Conservation (phyloP, 2,113 vertebrate genomes). For the Nycticorax nycticorax region DNA sequence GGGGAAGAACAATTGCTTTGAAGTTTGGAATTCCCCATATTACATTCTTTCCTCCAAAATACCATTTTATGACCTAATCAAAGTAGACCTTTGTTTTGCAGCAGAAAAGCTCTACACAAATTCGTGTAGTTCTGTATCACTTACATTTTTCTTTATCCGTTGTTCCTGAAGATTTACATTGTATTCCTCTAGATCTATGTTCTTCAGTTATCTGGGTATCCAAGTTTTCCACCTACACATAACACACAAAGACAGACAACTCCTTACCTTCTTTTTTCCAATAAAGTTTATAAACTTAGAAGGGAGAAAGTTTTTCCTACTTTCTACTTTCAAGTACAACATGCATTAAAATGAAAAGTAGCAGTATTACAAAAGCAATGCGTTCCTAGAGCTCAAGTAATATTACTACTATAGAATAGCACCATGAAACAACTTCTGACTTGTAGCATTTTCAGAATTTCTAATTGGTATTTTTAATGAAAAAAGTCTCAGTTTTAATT, state of each 20-base stretch:
- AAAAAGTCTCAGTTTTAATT: background rate
- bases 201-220: slow-evolving; percentile 24
- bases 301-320: background rate
- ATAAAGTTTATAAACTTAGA: background rate
- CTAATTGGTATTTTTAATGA: background rate
- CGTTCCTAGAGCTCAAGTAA: background rate
- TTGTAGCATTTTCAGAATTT: background rate
- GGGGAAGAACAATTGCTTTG: background rate
- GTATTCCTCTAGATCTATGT: background rate
- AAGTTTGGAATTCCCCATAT: background rate
- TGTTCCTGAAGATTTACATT: slow-evolving; percentile 7
- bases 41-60: background rate
- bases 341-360: background rate
- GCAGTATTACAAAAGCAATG: background rate
- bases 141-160: slow-evolving; percentile 44
- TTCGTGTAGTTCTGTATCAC: background rate
- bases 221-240: slow-evolving; percentile 52
- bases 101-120: background rate
- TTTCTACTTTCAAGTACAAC: background rate
- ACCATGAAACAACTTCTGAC: background rate
- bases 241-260: background rate
- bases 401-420: background rate
- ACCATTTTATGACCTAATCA: background rate
- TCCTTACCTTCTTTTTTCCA: background rate
- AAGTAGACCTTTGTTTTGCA: background rate